These are phyloP conservation scores for Eulithis prunata DNA, from an alignment of 2,888 invertebrate genomes.

Conservation along the genomic window DNA sequence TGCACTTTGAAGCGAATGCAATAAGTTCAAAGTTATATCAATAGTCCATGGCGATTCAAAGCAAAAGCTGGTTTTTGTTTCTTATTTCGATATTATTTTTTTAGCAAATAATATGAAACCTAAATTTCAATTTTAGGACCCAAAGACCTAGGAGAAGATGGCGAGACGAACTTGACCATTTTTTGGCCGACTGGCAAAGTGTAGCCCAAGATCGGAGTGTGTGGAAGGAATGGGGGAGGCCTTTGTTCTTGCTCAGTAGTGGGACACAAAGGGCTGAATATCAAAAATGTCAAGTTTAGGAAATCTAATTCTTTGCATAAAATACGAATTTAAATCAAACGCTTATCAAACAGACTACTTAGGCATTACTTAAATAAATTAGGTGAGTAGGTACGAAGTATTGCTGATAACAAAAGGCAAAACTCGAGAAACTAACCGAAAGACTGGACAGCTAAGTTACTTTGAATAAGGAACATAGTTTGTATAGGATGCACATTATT, in stretches of 20 bases:
- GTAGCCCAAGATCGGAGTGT: too few species aligned
- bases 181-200: too few species aligned
- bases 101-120: not conserved
- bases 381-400: conserved; percentile 27
- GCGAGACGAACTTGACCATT: too few species aligned
- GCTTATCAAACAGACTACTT: conserved; percentile 33
- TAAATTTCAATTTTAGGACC: too few species aligned
- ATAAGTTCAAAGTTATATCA: conserved; percentile 25
- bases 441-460: conserved; percentile 23
- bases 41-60: conserved; percentile 10
- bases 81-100: not conserved
- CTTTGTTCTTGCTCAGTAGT: too few species aligned
- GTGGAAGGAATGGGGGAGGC: too few species aligned
- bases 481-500: not conserved
- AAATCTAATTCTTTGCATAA: not conserved
- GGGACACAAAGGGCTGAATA: too few species aligned
- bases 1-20: conserved; percentile 26
- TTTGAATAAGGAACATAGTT: too few species aligned
- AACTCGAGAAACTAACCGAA: conserved; percentile 19
- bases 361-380: conserved; percentile 31
- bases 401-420: conserved; percentile 18
- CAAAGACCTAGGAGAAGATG: too few species aligned
- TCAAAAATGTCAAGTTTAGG: not conserved
- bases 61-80: conserved; percentile 3
- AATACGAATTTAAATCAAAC: conserved; percentile 10